Percentiles rank a stretch among this genome's conserved stretches.
Evolutionary conservation across 2,888 invertebrate genomes (phyloP).

Genomic region (Desoria tigrina): DNA sequence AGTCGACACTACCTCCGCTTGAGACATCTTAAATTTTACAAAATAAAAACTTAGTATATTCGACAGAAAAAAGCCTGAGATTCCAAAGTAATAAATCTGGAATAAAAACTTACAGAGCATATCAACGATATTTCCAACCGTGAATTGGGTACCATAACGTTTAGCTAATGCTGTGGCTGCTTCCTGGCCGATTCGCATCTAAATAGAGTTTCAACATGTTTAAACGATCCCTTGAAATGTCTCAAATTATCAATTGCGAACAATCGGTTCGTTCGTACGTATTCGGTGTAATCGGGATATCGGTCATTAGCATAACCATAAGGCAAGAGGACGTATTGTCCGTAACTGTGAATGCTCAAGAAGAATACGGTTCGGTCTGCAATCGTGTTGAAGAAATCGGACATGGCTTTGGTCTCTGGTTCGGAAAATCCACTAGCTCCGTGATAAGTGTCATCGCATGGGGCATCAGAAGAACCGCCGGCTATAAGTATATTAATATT

Average conservation of each 20-base stretch:
- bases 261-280: slow-evolving; percentile 37
- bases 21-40: slow-evolving; percentile 27
- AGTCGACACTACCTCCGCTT: slow-evolving; percentile 37
- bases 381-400: slow-evolving; percentile 45
- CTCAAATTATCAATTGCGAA: background rate
- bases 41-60: background rate
- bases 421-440: slow-evolving; percentile 48
- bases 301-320: slow-evolving; percentile 62
- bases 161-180: slow-evolving; percentile 39
- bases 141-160: slow-evolving; percentile 45
- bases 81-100: background rate
- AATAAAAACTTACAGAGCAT: slow-evolving; percentile 61
- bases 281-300: slow-evolving; percentile 47
- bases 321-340: slow-evolving; percentile 69
- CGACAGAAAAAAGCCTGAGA: background rate
- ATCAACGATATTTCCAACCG: slow-evolving; percentile 59
- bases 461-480: slow-evolving; percentile 44
- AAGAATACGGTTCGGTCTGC: slow-evolving; percentile 58
- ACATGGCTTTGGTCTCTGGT: slow-evolving; percentile 47
- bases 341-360: slow-evolving; percentile 72
- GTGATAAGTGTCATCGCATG: slow-evolving; percentile 47
- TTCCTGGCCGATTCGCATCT: slow-evolving; percentile 46
- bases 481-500: slow-evolving; percentile 20
- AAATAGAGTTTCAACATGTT: background rate
- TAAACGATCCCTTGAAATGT: background rate